Evolutionary conservation across 1,140 invertebrate genomes (phyloP), one percentile per base, ranked within the genome.

Genomic region (Cyphomyrmex costatus): DNA sequence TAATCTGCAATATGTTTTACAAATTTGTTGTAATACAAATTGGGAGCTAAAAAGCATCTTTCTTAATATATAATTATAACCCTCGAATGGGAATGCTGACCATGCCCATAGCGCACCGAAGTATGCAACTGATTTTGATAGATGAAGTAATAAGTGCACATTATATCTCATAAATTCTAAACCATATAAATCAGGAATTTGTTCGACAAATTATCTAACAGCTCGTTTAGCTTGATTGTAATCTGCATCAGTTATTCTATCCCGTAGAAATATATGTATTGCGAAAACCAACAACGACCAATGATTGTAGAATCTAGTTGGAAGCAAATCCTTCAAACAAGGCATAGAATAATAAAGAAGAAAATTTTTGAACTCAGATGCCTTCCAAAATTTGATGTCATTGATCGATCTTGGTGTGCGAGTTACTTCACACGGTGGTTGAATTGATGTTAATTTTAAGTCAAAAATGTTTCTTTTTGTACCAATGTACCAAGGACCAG

Each of bases 1-100:
- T 21, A 60, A 60, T 60, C 56, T 60, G n/a, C n/a, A 60, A 60
- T 60, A 60, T n/a, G 56, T n/a, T 60, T 60, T 60, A 60, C 56
- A 60, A 27, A 60, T 60, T 14, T 60, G 56, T 27, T 60, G 21
- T 4, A 27, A 27, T n/a, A 60, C 56, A 14, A 24, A 24, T 16
- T 27, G 56, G 4, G 56, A 60, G 19, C 24, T 60, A 4, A n/a
- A 27, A 21, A 60, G 19, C 56, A 60, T 60, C 19, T 60, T 60
- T 1, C 21, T 60, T 3, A 60, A 60, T 60, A 60, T 14, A 27
- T 27, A 24, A 27, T 60, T 60, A 60, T 60, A 60, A 60, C 24
- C 2, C 56, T 60, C 56, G 19, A 21, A 60, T 7, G 56, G 24
- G 19, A 60, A 60, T 14, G 56, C 56, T 27, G 56, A 60, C 56